Base-by-base conservation (phyloP, 2,888 invertebrate species). In the Lysandra bellargus region DNA sequence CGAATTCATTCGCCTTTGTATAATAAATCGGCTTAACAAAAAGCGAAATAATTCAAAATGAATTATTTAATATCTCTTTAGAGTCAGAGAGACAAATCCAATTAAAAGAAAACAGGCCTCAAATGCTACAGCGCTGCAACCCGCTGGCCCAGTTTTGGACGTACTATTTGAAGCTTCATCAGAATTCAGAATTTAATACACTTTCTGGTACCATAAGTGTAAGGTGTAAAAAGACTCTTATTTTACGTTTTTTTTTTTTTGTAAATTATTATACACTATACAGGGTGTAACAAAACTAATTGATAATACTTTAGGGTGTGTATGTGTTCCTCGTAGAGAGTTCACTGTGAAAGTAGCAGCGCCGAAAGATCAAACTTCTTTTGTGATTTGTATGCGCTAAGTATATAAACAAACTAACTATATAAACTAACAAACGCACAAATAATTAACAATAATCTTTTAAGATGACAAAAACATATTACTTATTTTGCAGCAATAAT, bases 51-150 rank as follows among this genome's bases (percentile, higher is more conserved):
- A 60, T 60, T 61, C 23, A 23, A 61, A 61, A 61, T 9, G 6
- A 61, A 61, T 23, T 61, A 61, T 61, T 23, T 23, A 23, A 61
- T 61, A 61, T 61, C 61, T 61, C 14, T 37, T 72, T 33, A 14
- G 33, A 37, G 72, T 78, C 72, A 80, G 79, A 81, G 80, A 80
- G 83, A 82, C 80, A 82, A 81, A 80, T 69, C 80, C 81, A 82
- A 81, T 83, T 81, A 49, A 49, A 49, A 49, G 12, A 49, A 81
- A 80, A 80, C 80, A 78, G 78, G 53, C 78, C 77, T 78, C 77
- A 79, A 79, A 81, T 79, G 76, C 75, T 44, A 37, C 17, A 40
- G 33, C 9, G 61, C 23, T 61, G 23, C n/a, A 61, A 2, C n/a
- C 61, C 17, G 6, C 7, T n/a, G 61, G n/a, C 61, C 23, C 61